Base-by-base conservation (phyloP, 2,113 vertebrate genomes). In the Anthoscopus minutus region DNA sequence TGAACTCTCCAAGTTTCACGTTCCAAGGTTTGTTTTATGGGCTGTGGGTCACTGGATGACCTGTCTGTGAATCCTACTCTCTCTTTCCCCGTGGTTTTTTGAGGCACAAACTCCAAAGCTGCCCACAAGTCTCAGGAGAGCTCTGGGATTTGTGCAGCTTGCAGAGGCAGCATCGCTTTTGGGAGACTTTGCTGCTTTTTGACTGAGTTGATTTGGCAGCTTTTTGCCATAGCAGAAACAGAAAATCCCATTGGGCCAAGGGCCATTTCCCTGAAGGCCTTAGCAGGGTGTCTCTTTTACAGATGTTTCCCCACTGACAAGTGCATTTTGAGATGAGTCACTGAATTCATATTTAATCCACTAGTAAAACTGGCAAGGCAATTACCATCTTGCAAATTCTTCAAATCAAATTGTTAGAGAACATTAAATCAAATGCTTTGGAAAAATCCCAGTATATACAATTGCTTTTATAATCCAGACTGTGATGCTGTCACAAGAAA, bases 301-400 rank as follows among this genome's bases (percentile, higher is more conserved):
- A 40, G 60, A 90, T 86, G 51, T 81, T 89, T 94, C 92, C 51
- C 67, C 38, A 44, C 62, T 35, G 81, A 83, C 76, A 83, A 45
- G 58, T 81, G 16, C 64, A 12, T 58, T 94, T 90, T 81, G 80
- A 88, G 92, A 95, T 94, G 94, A 92, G 86, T 92, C 92, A 95
- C 60, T 58, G 72, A 81, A 88, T 70, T 86, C 31, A 42, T 87
- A n/a, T 91, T 92, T 92, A 88, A 93, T 95, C 73, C 80, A 67
- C 67, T 58, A 86, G 82, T 83, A 82, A 92, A 92, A 94, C 14
- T 85, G 94, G 65, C 69, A 85, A 62, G 92, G 82, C 86, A 95
- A 57, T 94, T 93, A 72, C 76, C 33, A 25, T 83, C 79, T 81
- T 86, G 42, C 76, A 83, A 80, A 71, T 90, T 95, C 67, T 93